Base-by-base conservation (phyloP, 1,140 invertebrate species). In the Octopus sinensis region DNA sequence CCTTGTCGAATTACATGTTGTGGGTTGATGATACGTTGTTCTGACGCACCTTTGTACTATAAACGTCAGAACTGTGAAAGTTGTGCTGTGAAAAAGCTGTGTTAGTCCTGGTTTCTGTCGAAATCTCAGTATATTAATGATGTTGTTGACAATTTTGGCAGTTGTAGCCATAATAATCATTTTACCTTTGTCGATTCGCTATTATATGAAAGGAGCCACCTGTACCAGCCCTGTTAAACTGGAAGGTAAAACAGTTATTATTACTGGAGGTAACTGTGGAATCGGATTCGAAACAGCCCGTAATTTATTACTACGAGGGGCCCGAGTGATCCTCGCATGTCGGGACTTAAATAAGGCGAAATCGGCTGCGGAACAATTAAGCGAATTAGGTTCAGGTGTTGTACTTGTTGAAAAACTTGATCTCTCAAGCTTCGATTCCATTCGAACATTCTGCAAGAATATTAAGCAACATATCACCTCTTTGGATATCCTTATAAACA, bases 161-260 rank as follows among this genome's bases (percentile, higher is more conserved):
- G 30, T 1, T 43, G 30, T 43, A 43, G 30, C 30, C 30, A 43
- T 43, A 43, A 43, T 3, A 43, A 43, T 43, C 3, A 43, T 43
- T 43, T 43, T 43, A 43, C 30, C 30, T 2, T 43, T 43, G 3
- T 43, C 30, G 30, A 43, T 43, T 43, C 30, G 30, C 30, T 43
- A 43, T 3, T 43, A 43, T 43, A 43, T 43, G 30, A 43, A 43
- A 43, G 30, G 30, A 43, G 30, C 30, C 30, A 43, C 79, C 13
- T 43, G 30, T 3, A 43, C 30, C 30, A 43, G 30, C 30, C 30
- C 30, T 43, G 30, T 43, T 43, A 43, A 43, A 43, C 30, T 90
- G 85, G 73, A 93, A 82, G 96, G 95, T 1, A 96, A 96, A 92
- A 93, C 95, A 6, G 92, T 94, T 4, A 93, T 98, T 82, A 91